Evolutionary conservation across 2,888 invertebrate species (phyloP).

Genomic region (Buathra laborator): DNA sequence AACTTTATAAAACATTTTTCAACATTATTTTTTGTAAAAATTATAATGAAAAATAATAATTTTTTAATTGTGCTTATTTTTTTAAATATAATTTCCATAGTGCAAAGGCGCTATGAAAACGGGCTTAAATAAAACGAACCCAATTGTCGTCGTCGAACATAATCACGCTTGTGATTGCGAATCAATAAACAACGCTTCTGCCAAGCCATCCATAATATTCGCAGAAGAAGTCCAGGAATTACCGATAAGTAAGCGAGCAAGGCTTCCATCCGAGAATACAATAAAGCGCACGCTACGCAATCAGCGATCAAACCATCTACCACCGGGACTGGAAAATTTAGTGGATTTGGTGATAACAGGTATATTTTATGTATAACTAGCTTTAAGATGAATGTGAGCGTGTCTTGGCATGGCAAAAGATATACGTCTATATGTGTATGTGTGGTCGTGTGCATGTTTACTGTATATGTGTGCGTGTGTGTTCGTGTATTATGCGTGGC

Average conservation of each 20-base stretch:
- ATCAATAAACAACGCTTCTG: background rate
- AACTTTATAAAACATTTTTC: no score
- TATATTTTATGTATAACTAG: conserved; percentile 20
- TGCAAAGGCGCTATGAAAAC: conserved; percentile 21
- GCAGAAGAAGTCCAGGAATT: conserved; percentile 19
- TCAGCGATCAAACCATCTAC: conserved; percentile 7
- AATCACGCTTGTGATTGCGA: conserved; percentile 8
- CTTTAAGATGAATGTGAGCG: no score
- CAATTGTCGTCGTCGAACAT: background rate
- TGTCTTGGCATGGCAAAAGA: no score
- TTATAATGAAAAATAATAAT: no score
- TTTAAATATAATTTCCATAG: no score
- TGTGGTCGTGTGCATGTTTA: no score
- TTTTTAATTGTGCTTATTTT: no score
- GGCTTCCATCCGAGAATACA: background rate
- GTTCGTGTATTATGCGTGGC: no score
- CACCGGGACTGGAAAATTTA: background rate
- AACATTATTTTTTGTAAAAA: no score
- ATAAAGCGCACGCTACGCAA: conserved; percentile 29
- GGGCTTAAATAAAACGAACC: background rate
- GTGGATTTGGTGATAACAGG: conserved; percentile 26
- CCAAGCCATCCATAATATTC: conserved; percentile 2
- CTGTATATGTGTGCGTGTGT: no score
- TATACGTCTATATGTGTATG: no score
- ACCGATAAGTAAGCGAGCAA: conserved; percentile 11